Evolutionary conservation across 92 coral and sea anemone genomes (phyloP), one percentile per base, ranked within the genome.

Genomic region (Epizoanthus illoricatus): DNA sequence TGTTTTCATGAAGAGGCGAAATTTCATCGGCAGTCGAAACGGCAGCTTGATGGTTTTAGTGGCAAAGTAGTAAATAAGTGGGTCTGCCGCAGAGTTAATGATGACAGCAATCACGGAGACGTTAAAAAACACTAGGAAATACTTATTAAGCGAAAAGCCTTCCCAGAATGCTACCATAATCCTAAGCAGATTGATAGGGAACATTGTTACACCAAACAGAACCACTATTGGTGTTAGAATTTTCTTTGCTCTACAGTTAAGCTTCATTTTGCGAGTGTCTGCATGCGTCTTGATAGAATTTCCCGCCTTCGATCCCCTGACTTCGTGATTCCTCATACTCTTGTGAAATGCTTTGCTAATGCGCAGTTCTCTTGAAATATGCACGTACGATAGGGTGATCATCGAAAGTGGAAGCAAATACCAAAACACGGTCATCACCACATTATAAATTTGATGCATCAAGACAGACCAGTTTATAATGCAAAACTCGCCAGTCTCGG

Each of bases 151-250:
- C 5, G 85, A 56, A 67, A 92, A 28, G 8, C 76, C 89, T 12
- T 75, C 84, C 89, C 91, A 86, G 75, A 91, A 76, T 17, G 88
- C 71, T 23, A 57, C 68, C 78, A 93, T 47, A 3, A 93, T 65
- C 11, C 98, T 89, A 6, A 95, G 81, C 4, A 78, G 86, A 54
- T 90, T 93, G 23, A 95, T 66, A 1, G 98, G 98, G 3, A 95
- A 85, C 97, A 93, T 93, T 0, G 97, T 89, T 4, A 95, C 81
- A 4, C 89, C 84, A 68, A 95, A 95, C 3, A 93, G 90, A 10
- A 93, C 45, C 45, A 95, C 97, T 12, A 95, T 89, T 0, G 98
- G 98, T 2, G 98, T 95, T 2, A 95, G 90, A 13, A 95, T 76
- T 56, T 88, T 90, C 65, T 86, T 83, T 23, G 98, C 96, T 47